Evolutionary conservation across 2,113 vertebrate species (phyloP), one percentile per base, ranked within the genome.

Genomic region (Lepisosteus osseus): DNA sequence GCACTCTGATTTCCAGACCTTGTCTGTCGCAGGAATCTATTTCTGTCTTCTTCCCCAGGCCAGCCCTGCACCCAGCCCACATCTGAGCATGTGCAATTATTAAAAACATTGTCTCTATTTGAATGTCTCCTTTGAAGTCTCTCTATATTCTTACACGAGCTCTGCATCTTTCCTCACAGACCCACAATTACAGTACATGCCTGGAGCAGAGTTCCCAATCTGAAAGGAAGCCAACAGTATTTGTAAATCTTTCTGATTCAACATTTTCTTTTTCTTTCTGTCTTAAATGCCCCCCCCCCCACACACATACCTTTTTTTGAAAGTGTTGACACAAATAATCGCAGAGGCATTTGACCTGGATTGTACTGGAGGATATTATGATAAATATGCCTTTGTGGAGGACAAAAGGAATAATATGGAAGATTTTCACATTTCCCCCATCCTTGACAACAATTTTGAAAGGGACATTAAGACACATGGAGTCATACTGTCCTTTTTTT

Each of bases 141-240:
- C 15, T 44, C 4, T 15, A 14, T 59, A 7, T 12, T 45, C 45
- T n/a, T 47, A 6, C 42, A 3, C 40, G 47, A 12, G 57, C 72
- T 57, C 61, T 59, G 3, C 59, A 62, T 54, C 3, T 45, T 57
- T 40, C 57, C 29, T n/a, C 66, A 12, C 59, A 54, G 14, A 59
- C 42, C 63, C 63, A 14, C 54, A 83, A 84, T 81, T 83, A 76
- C 59, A 76, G 61, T 80, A 76, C 70, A 78, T 11, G 62, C 81
- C 81, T 77, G 61, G 44, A 72, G 83, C 84, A 72, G 80, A 78
- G 61, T 77, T 76, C 78, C 67, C 76, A 74, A 70, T 76, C 17
- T 12, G 57, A 15, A 29, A 54, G 17, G 43, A 55, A 59, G 54
- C 67, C 41, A 72, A n/a, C 44, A 6, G 47, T 14, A 61, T 56